Evolutionary conservation across 1,140 invertebrate genomes (phyloP), one percentile per base, ranked within the genome.

Genomic region (Eueides isabella): DNA sequence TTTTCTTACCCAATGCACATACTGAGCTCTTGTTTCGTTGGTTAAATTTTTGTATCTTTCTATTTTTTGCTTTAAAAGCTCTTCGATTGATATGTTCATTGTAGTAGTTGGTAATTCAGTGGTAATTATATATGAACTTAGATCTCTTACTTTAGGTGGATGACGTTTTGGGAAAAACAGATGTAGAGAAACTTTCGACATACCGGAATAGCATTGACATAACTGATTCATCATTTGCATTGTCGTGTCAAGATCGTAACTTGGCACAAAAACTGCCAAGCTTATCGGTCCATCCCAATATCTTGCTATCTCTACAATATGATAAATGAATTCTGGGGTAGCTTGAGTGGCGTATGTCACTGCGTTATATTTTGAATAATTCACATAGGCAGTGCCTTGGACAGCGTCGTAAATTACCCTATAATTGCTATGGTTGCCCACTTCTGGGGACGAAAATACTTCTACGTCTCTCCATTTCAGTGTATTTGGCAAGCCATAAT

Each of bases 281-380:
- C 96, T 97, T 5, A 97, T 93, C 0, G 96, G 96, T 3, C 96
- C 97, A 76, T 97, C 95, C 97, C 96, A 96, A 78, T 94, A 85
- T 80, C 88, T 93, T 2, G 95, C 95, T n/a, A 97, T 94, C 86
- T 96, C 96, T 11, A 95, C 94, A 16, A 97, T 89, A 75, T 96
- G 95, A 75, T 95, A 95, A 44, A 97, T 90, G 89, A 96, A 96
- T 85, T 97, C 96, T 1, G 95, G 95, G 0, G 96, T 96, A 0
- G 96, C 95, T 85, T 97, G 97, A 2, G 96, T 97, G n/a, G 94
- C 96, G 48, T 96, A 95, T 0, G 96, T 97, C 1, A 96, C 94
- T 11, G 90, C 90, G 30, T 92, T 83, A 72, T 89, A 85, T 67
- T 85, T 86, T 65, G 84, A 92, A 41, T 87, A 61, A 82, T 90